Conservation (phyloP, 2,888 invertebrate genomes). For the Gasteruption jaculator region DNA sequence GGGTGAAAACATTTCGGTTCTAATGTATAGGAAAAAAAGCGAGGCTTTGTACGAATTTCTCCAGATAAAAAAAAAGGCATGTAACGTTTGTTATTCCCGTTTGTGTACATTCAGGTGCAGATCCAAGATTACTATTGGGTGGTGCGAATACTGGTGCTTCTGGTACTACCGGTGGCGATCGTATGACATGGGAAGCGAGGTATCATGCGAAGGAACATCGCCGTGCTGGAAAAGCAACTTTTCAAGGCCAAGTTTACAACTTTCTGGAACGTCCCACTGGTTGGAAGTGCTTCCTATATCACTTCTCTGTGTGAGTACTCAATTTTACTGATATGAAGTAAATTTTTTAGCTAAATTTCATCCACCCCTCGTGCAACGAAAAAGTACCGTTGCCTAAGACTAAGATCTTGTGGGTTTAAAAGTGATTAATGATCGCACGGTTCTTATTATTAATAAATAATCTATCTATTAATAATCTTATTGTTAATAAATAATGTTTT, state of each 20-base stretch:
- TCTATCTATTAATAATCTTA: not conserved
- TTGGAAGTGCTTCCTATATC: conserved; percentile 81
- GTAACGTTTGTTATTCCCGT: no score
- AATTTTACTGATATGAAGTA: not conserved
- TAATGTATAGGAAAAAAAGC: no score
- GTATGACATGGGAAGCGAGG: conserved; percentile 56
- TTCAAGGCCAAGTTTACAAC: conserved; percentile 77
- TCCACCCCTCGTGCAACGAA: conserved; percentile 5
- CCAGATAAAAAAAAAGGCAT: no score
- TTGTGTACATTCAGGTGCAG: conserved; percentile 34
- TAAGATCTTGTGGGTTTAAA: no score
- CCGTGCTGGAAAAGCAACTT: conserved; percentile 62
- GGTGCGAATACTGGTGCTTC: no score
- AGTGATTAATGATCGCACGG: not conserved
- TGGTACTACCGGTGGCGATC: conserved; percentile 53
- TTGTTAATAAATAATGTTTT: not conserved
- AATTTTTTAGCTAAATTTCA: no score
- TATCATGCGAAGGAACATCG: conserved; percentile 63
- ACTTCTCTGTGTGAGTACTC: conserved; percentile 71
- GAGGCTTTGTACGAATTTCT: no score
- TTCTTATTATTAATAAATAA: not conserved
- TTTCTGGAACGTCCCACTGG: conserved; percentile 78
- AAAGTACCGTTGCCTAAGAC: no score
- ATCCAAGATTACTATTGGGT: conserved; percentile 46
- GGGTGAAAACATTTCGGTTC: no score